Conservation (phyloP, 2,113 vertebrate genomes). For the Eidolon helvum region DNA sequence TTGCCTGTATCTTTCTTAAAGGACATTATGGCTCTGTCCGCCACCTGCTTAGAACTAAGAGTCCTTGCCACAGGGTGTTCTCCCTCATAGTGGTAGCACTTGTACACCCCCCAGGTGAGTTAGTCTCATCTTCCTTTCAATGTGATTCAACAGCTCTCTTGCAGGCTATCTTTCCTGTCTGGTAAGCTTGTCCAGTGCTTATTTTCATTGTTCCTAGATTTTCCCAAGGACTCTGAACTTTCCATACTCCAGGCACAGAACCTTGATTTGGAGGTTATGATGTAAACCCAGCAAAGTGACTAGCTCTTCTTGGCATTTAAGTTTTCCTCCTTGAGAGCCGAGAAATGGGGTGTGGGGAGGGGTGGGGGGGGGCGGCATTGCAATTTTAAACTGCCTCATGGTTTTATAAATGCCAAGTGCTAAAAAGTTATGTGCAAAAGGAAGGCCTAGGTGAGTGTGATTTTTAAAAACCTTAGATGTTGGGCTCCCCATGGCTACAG, state of each 20-base stretch:
- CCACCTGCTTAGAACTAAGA: not conserved
- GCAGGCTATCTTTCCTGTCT: not conserved
- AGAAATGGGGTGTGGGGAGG: not conserved
- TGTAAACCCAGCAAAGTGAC: not conserved
- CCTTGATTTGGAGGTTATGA: not conserved
- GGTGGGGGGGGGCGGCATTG: too few species aligned
- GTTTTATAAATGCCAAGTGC: not conserved
- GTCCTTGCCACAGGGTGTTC: not conserved
- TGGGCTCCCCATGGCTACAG: not conserved
- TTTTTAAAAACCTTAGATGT: not conserved
- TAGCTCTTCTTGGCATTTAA: not conserved
- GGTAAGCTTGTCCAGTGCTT: not conserved
- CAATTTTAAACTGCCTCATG: not conserved
- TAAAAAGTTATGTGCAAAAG: not conserved
- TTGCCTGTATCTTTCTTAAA: not conserved
- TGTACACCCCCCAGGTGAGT: accelerated
- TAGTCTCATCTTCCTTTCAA: not conserved
- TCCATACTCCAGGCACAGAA: not conserved
- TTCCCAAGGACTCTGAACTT: not conserved
- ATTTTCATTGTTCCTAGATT: not conserved
- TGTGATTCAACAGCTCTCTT: not conserved
- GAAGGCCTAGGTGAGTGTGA: not conserved
- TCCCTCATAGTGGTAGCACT: not conserved
- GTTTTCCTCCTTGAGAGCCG: not conserved
- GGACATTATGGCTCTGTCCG: not conserved